These are phyloP conservation scores for Elysia chlorotica DNA, from an alignment of 1,140 invertebrate genomes.

Conservation along the genomic window DNA sequence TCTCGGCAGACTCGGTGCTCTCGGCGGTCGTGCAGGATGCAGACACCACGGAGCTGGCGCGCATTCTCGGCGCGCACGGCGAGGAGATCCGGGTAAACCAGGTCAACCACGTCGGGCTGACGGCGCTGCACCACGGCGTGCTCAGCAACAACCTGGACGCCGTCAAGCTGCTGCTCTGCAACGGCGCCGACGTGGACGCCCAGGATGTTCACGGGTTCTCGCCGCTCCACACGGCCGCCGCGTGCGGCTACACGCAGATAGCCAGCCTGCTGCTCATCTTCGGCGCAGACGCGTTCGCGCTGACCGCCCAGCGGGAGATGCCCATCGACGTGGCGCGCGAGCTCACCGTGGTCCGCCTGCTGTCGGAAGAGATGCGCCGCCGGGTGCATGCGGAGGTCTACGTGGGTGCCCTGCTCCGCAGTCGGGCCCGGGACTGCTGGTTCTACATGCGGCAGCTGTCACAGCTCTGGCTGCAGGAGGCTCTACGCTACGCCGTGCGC, in stretches of 20 bases:
- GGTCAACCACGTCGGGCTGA: slow-evolving; percentile 49
- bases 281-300: slow-evolving; percentile 46
- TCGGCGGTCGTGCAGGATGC: slow-evolving; percentile 52
- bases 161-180: slow-evolving; percentile 93
- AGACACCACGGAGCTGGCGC: slow-evolving; percentile 42
- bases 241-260: slow-evolving; percentile 86
- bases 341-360: slow-evolving; percentile 37
- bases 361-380: slow-evolving; percentile 45
- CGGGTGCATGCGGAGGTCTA: slow-evolving; percentile 38
- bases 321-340: slow-evolving; percentile 52
- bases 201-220: slow-evolving; percentile 99
- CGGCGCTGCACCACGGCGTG: slow-evolving; percentile 52
- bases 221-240: slow-evolving; percentile 96
- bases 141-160: slow-evolving; percentile 85
- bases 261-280: slow-evolving; percentile 67
- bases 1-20: slow-evolving; percentile 50
- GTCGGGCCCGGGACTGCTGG: slow-evolving; percentile 22
- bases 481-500: slow-evolving; percentile 9
- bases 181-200: slow-evolving; percentile 93
- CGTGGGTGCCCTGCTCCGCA: slow-evolving; percentile 27
- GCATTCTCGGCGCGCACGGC: slow-evolving; percentile 32
- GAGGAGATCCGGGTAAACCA: slow-evolving; percentile 34
- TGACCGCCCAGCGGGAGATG: slow-evolving; percentile 43
- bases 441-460: slow-evolving; percentile 10
- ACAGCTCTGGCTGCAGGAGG: slow-evolving; percentile 10